Evolutionary conservation across 1,140 invertebrate genomes (phyloP).

Genomic region (Phthorimaea operculella): DNA sequence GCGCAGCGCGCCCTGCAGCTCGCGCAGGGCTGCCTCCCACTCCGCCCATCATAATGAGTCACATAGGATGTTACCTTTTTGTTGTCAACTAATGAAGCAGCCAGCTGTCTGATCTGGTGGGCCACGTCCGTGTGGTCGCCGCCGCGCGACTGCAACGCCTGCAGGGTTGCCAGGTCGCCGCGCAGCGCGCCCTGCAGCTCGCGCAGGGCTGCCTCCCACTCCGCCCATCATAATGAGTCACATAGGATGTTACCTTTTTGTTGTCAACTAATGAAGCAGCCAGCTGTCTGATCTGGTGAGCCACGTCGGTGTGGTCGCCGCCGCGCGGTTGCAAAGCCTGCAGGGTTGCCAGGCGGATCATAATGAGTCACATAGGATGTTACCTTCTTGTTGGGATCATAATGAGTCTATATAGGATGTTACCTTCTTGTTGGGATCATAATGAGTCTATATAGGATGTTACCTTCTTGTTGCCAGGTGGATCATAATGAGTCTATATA

Average conservation of each 20-base stretch:
- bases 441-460: too few relatives aligned
- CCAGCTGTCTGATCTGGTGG: conserved; percentile 55
- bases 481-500: too few relatives aligned
- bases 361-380: too few relatives aligned
- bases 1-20: too few relatives aligned
- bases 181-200: conserved; percentile 65
- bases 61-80: conserved; percentile 63
- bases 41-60: too few relatives aligned
- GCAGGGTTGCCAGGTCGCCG: conserved; percentile 62
- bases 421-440: too few relatives aligned
- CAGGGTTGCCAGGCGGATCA: conserved; percentile 65
- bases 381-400: too few relatives aligned
- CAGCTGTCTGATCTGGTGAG: conserved; percentile 54
- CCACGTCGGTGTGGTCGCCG: conserved; percentile 39
- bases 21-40: conserved; percentile 49
- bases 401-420: too few relatives aligned
- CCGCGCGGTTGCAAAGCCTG: conserved; percentile 48
- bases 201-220: conserved; percentile 67
- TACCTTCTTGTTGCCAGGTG: too few relatives aligned
- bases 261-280: conserved; percentile 58
- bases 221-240: too few relatives aligned
- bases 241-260: conserved; percentile 61
- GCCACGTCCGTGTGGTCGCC: conserved; percentile 43
- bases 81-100: conserved; percentile 56
- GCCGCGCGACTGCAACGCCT: conserved; percentile 46